These are phyloP conservation scores for Apteryx mantelli DNA, from an alignment of 2,113 vertebrate genomes.

Conservation along the genomic window DNA sequence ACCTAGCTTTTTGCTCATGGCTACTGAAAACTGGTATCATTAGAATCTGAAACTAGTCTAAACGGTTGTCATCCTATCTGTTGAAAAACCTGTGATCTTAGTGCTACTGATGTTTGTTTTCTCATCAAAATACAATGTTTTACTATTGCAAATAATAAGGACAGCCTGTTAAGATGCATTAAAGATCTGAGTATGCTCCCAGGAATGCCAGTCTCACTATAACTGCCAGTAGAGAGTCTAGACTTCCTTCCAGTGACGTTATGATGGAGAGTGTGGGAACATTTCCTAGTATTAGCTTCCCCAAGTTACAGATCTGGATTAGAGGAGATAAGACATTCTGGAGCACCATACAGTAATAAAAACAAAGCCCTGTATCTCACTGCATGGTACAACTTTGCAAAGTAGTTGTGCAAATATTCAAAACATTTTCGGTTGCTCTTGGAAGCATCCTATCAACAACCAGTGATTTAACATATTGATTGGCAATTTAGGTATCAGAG, in stretches of 20 bases:
- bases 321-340: not conserved
- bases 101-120: not conserved
- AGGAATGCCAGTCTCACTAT: not conserved
- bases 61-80: not conserved
- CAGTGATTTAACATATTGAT: not conserved
- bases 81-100: not conserved
- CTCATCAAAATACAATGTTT: not conserved
- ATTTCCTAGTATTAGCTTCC: not conserved
- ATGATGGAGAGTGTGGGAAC: not conserved
- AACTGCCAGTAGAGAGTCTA: not conserved
- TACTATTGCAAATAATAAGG: not conserved
- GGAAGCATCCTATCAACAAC: not conserved
- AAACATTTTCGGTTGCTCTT: not conserved
- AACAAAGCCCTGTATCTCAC: not conserved
- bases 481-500: not conserved
- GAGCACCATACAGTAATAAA: not conserved
- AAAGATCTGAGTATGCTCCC: not conserved
- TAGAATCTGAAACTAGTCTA: not conserved
- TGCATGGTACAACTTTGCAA: not conserved
- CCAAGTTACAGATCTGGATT: not conserved
- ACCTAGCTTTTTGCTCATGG: accelerated
- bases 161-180: not conserved
- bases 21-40: not conserved
- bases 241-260: not conserved
- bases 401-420: not conserved